Conservation (phyloP, 2,113 vertebrate genomes). For the Atlantisia rogersi region DNA sequence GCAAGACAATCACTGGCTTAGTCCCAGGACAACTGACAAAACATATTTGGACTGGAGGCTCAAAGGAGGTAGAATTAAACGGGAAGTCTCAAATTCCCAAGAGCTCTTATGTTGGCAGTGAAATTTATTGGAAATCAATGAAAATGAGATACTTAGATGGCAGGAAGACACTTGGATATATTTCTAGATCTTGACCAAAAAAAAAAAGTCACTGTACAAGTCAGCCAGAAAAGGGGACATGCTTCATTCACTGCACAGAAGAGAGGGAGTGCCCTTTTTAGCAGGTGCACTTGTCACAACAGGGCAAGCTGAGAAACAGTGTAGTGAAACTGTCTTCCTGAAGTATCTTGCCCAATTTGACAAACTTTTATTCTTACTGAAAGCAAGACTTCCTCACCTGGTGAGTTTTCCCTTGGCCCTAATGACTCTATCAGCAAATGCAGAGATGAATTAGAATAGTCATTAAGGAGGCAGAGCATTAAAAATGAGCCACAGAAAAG, state of each 20-base stretch:
- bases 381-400: constrained; percentile 30
- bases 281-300: background rate
- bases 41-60: background rate
- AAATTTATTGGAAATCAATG: background rate
- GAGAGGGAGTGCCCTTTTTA: background rate
- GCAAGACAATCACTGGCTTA: background rate
- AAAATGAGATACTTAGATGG: background rate
- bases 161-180: background rate
- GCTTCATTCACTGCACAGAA: background rate
- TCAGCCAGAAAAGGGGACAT: background rate
- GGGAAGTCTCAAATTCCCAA: background rate
- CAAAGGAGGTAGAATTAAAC: background rate
- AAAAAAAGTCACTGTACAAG: background rate
- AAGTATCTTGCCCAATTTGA: background rate
- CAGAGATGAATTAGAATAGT: constrained; percentile 30
- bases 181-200: background rate
- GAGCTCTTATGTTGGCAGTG: background rate
- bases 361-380: background rate
- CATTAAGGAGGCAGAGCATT: constrained; percentile 44
- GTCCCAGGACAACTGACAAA: background rate
- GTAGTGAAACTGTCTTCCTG: background rate
- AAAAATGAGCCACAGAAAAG: constrained; percentile 54
- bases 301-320: background rate
- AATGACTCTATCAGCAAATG: background rate
- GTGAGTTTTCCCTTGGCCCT: constrained; percentile 4